phyloP scores from a whole-genome alignment of 2,888 invertebrate species.

The Cephus nigrinus region DNA sequence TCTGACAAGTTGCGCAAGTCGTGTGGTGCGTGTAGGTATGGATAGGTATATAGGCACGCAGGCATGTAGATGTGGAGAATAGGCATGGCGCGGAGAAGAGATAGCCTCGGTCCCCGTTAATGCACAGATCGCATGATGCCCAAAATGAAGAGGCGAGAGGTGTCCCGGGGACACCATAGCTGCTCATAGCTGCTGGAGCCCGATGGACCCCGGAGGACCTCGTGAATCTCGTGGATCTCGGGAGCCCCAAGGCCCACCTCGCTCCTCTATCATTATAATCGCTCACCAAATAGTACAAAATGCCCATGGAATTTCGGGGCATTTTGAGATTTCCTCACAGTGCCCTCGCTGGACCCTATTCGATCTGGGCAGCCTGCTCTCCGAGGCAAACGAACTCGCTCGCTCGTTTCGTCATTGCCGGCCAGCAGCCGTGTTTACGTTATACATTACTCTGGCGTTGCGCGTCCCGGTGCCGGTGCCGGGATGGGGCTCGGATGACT shows the following conservation, averaged over 20 bases:
- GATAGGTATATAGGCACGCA: no score
- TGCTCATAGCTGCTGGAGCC: no score
- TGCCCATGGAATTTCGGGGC: constrained; percentile 18
- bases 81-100: no score
- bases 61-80: no score
- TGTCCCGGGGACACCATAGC: no score
- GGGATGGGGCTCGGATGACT: no score
- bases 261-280: constrained; percentile 38
- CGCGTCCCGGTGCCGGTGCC: no score
- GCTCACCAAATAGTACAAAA: constrained; percentile 32
- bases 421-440: no score
- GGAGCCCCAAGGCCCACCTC: constrained; percentile 24
- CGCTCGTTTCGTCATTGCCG: no score
- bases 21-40: not conserved
- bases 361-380: not conserved
- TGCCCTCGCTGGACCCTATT: not conserved
- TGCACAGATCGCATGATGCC: constrained; percentile 29
- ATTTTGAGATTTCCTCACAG: constrained; percentile 26
- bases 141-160: constrained; percentile 10
- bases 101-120: constrained; percentile 13
- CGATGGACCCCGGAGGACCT: no score
- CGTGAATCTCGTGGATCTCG: not conserved
- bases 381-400: no score
- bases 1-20: not conserved
- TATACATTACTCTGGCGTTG: no score